Evolutionary conservation across 1,140 invertebrate genomes (phyloP), one percentile per base, ranked within the genome.

Genomic region (Aporrectodea caliginosa): DNA sequence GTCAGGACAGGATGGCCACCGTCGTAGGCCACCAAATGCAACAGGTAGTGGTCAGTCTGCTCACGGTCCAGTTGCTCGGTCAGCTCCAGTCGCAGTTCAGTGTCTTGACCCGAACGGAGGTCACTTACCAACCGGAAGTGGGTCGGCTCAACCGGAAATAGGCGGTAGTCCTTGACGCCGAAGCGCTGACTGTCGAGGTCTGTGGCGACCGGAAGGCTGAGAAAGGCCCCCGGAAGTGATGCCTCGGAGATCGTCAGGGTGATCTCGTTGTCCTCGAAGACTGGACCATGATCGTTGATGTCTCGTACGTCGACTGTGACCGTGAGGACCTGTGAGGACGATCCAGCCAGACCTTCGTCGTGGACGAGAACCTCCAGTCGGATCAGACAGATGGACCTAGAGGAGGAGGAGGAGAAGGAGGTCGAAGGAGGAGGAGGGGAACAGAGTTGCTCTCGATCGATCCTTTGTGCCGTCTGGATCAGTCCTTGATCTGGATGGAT

Each of bases 21-120:
- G 32, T 81, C 80, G 22, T 75, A 72, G 16, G 80, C 80, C 22
- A 81, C n/a, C 14, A 81, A 29, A 14, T 71, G 35, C 2, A 78
- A n/a, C 32, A 80, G 35, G 78, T 81, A 79, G 31, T 29, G 35
- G 34, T 75, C 73, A n/a, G 16, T 31, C 16, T 14, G 1, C 33
- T 81, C 80, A 0, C 80, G 71, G 68, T 81, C 80, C 1, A 81
- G 32, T 31, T 31, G 70, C 27, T 72, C 35, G 2, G 22, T 30
- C 68, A 81, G 34, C 34, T 74, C 78, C 79, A 75, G 78, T 35
- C 29, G 73, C 31, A 73, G 76, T 43, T 79, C 74, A 29, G 34
- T 76, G 29, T 33, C 68, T 31, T 73, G 71, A n/a, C 72, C 78
- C n/a, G 68, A 31, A 6, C 43, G 32, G 33, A 32, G 27, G n/a